Base-by-base conservation (phyloP, 2,888 invertebrate species). In the Lymantria monacha region DNA sequence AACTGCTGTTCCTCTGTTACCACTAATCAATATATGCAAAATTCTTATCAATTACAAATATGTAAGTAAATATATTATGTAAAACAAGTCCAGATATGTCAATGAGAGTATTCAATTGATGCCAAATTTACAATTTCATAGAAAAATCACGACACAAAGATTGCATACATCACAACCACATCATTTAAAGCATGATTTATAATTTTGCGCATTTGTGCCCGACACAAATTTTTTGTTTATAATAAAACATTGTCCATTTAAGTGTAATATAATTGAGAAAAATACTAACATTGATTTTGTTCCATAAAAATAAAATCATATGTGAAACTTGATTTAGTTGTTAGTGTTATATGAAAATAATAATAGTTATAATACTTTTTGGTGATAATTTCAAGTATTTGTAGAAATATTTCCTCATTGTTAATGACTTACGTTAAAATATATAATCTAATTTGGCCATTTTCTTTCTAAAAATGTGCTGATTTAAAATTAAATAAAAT, bases 131-230 rank as follows among this genome's bases (percentile, higher is more conserved):
- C 38, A 40, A 59, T 53, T 50, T 42, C 40, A 12, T 66, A 57
- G 7, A 38, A 37, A 52, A 48, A 41, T 52, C 52, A 65, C 51
- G 58, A 72, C 69, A 71, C 69, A 72, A 22, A 22, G 69, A 76
- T 72, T 69, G 68, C 66, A 58, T 66, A 67, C 66, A 71, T 87
- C 87, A 86, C 86, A 87, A 86, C 86, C 86, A 63, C 71, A 58
- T 59, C 63, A 72, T 63, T 79, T 81, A 78, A 81, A 80, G 77
- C 76, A 70, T 74, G 70, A 71, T 69, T 67, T 60, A 57, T 64
- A 63, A 61, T 65, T 53, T 61, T 63, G 70, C 70, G 68, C 72
- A 65, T 79, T 82, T 82, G 82, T 83, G 83, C 84, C 72, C 61
- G 55, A 61, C 61, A 43, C 49, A 58, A 52, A 62, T 55, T 53